Conservation (phyloP, 2,888 invertebrate species). For the Drosophila nigritarsus region DNA sequence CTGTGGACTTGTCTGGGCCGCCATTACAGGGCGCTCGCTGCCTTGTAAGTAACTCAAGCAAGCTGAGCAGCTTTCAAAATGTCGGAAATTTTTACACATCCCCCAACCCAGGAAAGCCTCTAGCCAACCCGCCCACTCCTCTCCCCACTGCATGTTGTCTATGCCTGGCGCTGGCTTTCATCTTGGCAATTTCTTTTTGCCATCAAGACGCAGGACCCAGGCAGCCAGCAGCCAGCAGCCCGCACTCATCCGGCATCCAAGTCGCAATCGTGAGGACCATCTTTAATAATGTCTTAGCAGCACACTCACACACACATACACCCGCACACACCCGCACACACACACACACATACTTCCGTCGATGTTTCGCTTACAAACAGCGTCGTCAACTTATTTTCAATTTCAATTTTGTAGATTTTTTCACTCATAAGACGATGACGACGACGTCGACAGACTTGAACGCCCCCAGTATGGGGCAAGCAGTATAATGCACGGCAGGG, state of each 20-base stretch:
- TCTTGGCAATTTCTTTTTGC: constrained; percentile 77
- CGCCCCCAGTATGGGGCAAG: constrained; percentile 16
- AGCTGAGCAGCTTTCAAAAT: constrained; percentile 76
- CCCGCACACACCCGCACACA: neutral
- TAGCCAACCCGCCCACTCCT: constrained; percentile 9
- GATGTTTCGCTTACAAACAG: constrained; percentile 47
- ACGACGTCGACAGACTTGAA: constrained; percentile 14
- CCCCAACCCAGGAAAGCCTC: constrained; percentile 8
- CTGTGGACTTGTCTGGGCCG: constrained; percentile 46
- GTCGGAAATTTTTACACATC: constrained; percentile 73
- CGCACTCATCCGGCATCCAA: constrained; percentile 14
- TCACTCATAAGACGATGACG: constrained; percentile 65
- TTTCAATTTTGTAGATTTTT: constrained; percentile 80
- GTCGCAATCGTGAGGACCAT: constrained; percentile 65
- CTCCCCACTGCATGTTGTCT: constrained; percentile 49
- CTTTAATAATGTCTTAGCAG: constrained; percentile 79
- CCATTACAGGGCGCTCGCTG: constrained; percentile 43
- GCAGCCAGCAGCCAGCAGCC: constrained; percentile 3
- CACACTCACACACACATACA: neutral
- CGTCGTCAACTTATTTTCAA: constrained; percentile 78
- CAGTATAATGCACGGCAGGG: constrained; percentile 17
- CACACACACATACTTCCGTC: neutral
- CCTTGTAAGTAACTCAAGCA: constrained; percentile 71
- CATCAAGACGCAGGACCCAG: constrained; percentile 39
- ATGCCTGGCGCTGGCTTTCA: constrained; percentile 64